A percentile compares a stretch with the other conserved stretches of the same genome.
These are phyloP conservation scores for Ictalurus furcatus DNA, from an alignment of 2,113 vertebrate genomes.

Conservation along the genomic window DNA sequence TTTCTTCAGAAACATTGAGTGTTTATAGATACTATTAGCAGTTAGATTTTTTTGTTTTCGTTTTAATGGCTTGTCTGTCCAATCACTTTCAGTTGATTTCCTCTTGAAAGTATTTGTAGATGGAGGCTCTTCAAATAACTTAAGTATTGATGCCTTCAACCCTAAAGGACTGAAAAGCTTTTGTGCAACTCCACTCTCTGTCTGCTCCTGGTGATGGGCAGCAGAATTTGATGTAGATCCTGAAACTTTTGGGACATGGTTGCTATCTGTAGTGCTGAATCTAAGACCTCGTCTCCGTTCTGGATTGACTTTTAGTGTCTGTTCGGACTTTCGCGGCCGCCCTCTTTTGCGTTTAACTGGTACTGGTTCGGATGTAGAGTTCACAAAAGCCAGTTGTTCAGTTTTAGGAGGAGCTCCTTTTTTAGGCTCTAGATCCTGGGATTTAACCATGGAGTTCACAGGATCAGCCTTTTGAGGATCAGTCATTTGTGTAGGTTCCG, in stretches of 20 bases:
- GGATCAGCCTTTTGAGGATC: slow-evolving; percentile 49
- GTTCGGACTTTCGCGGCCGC: slow-evolving; percentile 76
- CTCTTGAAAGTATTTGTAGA: slow-evolving; percentile 87
- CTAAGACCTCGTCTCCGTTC: slow-evolving; percentile 70
- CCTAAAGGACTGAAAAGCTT: slow-evolving; percentile 90
- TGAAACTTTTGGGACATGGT: slow-evolving; percentile 53
- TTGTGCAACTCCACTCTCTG: slow-evolving; percentile 79
- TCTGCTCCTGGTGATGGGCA: slow-evolving; percentile 74
- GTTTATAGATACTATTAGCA: slow-evolving; percentile 58
- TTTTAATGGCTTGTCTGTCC: slow-evolving; percentile 66
- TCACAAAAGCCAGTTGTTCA: slow-evolving; percentile 62
- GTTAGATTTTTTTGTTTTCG: slow-evolving; percentile 64
- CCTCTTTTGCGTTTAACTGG: slow-evolving; percentile 79
- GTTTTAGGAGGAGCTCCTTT: slow-evolving; percentile 41
- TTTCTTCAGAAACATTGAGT: slow-evolving; percentile 49
- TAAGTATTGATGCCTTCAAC: slow-evolving; percentile 91
- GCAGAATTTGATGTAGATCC: slow-evolving; percentile 73
- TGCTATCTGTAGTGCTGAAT: slow-evolving; percentile 56
- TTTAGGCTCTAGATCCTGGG: slow-evolving; percentile 24
- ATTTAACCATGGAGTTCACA: slow-evolving; percentile 49
- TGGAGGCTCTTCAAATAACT: slow-evolving; percentile 85
- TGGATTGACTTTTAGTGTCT: slow-evolving; percentile 68
- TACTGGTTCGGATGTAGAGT: slow-evolving; percentile 62
- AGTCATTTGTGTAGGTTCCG: slow-evolving; percentile 39
- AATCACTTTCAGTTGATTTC: slow-evolving; percentile 70